These are phyloP conservation scores for Synaphobranchus kaupii DNA, from an alignment of 2,797 vertebrate species.

Conservation along the genomic window DNA sequence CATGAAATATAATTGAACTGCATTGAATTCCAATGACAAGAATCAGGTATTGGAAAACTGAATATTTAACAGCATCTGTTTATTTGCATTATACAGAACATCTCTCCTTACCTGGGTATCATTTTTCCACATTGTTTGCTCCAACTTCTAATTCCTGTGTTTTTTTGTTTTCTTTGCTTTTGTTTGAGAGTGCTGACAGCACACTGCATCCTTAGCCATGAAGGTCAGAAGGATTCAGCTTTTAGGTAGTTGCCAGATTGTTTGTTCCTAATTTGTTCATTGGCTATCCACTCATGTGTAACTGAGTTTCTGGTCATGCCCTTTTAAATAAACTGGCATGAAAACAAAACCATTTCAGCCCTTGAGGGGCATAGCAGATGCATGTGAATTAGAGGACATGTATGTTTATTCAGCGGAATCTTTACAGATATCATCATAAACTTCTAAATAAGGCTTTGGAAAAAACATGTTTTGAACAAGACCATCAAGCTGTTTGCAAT, in stretches of 20 bases:
- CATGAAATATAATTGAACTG: not conserved
- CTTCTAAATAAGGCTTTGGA: not conserved
- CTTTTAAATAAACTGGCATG: not conserved
- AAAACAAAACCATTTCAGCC: not conserved
- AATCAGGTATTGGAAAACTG: not conserved
- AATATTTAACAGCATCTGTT: too few relatives aligned
- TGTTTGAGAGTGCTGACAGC: not conserved
- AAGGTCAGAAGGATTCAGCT: not conserved
- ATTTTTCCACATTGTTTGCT: not conserved
- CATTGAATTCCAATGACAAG: not conserved
- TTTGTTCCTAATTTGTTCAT: not conserved
- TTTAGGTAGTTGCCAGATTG: not conserved
- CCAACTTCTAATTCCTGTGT: not conserved
- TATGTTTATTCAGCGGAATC: not conserved
- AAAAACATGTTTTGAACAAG: slow-evolving; percentile 6
- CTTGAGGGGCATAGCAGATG: not conserved
- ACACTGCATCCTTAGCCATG: not conserved
- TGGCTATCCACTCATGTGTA: not conserved
- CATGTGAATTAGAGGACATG: not conserved
- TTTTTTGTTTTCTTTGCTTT: slow-evolving; percentile 20
- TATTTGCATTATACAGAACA: too few relatives aligned
- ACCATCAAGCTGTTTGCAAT: not conserved
- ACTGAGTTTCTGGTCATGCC: not conserved
- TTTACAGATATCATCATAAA: not conserved
- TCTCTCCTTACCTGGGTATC: not conserved